Base-by-base conservation (phyloP, 2,888 invertebrate genomes). In the Seira sanloemensis region DNA sequence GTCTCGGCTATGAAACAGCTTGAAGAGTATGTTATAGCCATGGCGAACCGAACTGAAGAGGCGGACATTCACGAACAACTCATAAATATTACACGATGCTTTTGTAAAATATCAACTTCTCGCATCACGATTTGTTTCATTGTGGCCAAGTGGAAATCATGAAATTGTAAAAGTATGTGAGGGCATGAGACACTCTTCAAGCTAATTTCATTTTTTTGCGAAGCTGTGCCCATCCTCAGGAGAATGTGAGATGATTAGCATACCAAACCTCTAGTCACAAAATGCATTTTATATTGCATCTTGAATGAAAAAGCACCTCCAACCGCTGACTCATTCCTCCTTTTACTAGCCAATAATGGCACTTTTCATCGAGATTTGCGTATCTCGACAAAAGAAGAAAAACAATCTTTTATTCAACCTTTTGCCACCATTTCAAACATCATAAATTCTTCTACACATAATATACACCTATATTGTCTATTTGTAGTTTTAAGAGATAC, bases 1-100 rank as follows among this genome's bases (percentile, higher is more conserved):
- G 89, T 89, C 71, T 89, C 89, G 82, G 86, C 88, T 87, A 89
- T 89, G 88, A 88, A 89, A 86, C 80, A 87, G 83, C 88, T 89
- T 76, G 89, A 88, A 67, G 89, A 89, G 78, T 89, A 89, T 86
- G 87, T 89, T 37, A 87, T 86, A 82, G 88, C 88, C 80, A 89
- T 89, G 89, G 89, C 88, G 79, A 87, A 87, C 86, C 82, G 88
- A 87, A 85, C 87, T 21, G 89, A 88, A 86, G 89, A 88, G 68
- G 87, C 89, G 62, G 96, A 96, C 90, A 93, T 97, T 12, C 95
- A 95, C 94, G 94, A 94, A 68, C 94, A 96, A 90, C 92, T 98
- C 76, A 96, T 96, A 90, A 37, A 37, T n/a, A n/a, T n/a, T n/a
- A n/a, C n/a, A n/a, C n/a, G n/a, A n/a, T n/a, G n/a, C n/a, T n/a